Evolutionary conservation across 2,888 invertebrate genomes (phyloP), one percentile per base, ranked within the genome.

Genomic region (Synergus gifuensis): DNA sequence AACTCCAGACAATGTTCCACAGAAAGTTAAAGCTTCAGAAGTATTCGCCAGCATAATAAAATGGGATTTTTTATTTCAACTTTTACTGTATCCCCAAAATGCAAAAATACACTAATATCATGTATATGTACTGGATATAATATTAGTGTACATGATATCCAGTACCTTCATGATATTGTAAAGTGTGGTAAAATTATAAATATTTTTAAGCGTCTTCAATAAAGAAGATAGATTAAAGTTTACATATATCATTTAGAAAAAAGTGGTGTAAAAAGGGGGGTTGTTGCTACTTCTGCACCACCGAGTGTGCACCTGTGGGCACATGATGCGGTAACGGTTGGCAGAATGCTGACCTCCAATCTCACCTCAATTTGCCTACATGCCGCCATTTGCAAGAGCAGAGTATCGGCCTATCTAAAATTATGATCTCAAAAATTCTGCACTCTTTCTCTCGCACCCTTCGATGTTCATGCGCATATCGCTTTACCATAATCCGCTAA

Each of bases 361-460:
- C 91, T 91, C 92, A 91, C 92, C 92, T 92, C 91, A 91, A 91
- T 92, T 92, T 92, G 91, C 92, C 91, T 92, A 91, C 90, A 91
- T 89, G 86, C 89, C 88, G 88, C 88, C 89, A 90, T 88, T 90
- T 89, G 87, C 89, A 87, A 83, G 85, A 82, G 86, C 86, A 86
- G 86, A 86, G 82, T 80, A 83, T 83, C 89, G 86, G 87, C 87
- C 88, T 91, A 92, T 92, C 92, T 92, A 89, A 92, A 92, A 92
- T 92, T 91, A 92, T 90, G 89, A 92, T 92, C 92, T 91, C 86
- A 90, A 91, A 91, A 91, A 90, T 84, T 80, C 73, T 73, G 18
- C 79, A 63, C 78, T 80, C 81, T 80, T 80, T 79, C 82, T 78
- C 81, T 76, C 63, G 85, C 84, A 83, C 80, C 79, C 78, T 79